A percentile compares a stretch with the other conserved stretches of the same genome.
phyloP scores from a whole-genome alignment of 2,888 invertebrate species.

The Drosophila kambysellisi region DNA sequence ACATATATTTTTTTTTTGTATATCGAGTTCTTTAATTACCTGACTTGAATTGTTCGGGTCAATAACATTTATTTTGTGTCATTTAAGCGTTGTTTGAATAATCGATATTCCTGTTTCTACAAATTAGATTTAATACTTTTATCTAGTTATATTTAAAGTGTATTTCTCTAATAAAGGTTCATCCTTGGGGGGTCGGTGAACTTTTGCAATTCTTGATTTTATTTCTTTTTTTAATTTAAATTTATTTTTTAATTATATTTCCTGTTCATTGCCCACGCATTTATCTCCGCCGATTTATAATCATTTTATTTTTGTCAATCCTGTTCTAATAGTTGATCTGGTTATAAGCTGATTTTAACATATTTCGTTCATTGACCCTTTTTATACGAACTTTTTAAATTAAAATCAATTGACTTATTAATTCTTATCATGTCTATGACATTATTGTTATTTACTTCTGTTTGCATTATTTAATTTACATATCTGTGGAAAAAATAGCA shows the following conservation, averaged over 20 bases:
- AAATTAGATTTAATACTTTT: neutral
- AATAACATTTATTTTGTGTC: slow-evolving; percentile 2
- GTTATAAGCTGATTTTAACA: neutral
- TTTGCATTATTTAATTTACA: neutral
- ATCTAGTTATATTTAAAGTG: neutral
- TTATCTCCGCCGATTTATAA: neutral
- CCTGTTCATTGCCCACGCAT: neutral
- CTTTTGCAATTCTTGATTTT: slow-evolving; percentile 8
- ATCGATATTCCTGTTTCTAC: slow-evolving; percentile 15
- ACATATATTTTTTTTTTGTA: neutral
- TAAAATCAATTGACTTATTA: neutral
- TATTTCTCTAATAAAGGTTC: neutral
- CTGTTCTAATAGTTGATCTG: neutral
- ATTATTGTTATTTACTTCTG: neutral
- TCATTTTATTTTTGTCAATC: neutral
- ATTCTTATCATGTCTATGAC: neutral
- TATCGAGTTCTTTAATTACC: neutral
- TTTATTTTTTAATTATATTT: neutral
- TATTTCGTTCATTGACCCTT: neutral
- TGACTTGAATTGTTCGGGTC: slow-evolving; percentile 3
- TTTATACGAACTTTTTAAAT: neutral
- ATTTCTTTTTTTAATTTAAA: neutral
- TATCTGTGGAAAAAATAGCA: neutral
- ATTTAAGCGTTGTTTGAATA: slow-evolving; percentile 9
- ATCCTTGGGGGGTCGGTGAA: slow-evolving; percentile 5